phyloP scores from a whole-genome alignment of 2,888 invertebrate genomes.

The Iphiclides podalirius region DNA sequence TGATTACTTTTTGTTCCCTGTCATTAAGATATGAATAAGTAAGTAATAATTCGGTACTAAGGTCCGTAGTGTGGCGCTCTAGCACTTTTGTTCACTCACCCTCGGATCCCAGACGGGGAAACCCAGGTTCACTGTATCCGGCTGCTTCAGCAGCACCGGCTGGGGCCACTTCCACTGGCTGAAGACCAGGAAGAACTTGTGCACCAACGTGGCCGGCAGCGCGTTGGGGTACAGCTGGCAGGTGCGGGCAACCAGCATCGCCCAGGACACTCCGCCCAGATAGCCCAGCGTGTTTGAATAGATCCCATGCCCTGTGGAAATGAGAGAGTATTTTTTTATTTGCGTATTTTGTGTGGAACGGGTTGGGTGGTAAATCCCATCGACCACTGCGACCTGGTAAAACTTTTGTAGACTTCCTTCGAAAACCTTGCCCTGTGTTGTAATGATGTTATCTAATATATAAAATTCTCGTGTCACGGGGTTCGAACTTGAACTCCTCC shows the following conservation, averaged over 20 bases:
- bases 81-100: conserved; percentile 82
- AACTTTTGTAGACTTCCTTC: too few relatives aligned
- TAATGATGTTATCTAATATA: too few relatives aligned
- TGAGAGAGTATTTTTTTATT: neutral
- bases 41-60: too few relatives aligned
- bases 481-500: too few relatives aligned
- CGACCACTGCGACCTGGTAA: too few relatives aligned
- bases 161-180: conserved; percentile 99
- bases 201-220: conserved; percentile 94
- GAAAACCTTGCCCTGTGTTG: too few relatives aligned
- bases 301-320: conserved; percentile 92
- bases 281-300: conserved; percentile 99
- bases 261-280: conserved; percentile 99
- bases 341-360: too few relatives aligned
- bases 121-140: conserved; percentile 91
- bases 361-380: too few relatives aligned
- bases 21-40: too few relatives aligned
- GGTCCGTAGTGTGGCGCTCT: too few relatives aligned
- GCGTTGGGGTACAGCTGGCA: conserved; percentile 99
- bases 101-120: conserved; percentile 99
- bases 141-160: conserved; percentile 96
- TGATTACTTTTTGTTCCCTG: too few relatives aligned
- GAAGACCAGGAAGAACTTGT: conserved; percentile 99
- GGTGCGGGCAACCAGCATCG: conserved; percentile 98
- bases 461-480: too few relatives aligned